Evolutionary conservation across 2,113 vertebrate genomes (phyloP).

Genomic region (Tapirus terrestris): DNA sequence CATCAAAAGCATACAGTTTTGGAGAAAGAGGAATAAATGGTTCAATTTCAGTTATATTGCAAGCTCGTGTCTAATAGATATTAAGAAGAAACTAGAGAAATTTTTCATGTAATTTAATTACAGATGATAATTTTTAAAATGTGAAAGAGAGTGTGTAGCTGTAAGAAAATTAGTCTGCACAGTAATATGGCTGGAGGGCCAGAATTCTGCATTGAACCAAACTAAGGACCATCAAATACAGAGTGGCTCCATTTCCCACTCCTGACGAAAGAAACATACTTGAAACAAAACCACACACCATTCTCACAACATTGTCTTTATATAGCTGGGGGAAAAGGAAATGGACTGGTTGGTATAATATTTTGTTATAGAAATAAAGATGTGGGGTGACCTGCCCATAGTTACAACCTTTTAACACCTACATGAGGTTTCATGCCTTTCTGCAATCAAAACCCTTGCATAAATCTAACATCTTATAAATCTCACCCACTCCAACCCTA

Average conservation of each 20-base stretch:
- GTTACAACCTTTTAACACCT: background rate
- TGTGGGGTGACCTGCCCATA: background rate
- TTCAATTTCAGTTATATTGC: background rate
- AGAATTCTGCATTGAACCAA: background rate
- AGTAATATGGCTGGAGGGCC: background rate
- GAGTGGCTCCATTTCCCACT: background rate
- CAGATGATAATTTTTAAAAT: background rate
- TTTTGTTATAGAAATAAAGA: constrained; percentile 32
- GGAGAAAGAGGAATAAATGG: background rate
- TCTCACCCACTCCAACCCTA: background rate
- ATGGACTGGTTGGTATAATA: background rate
- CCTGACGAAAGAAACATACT: background rate
- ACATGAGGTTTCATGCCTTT: background rate
- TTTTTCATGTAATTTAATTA: background rate
- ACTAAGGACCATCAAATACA: background rate
- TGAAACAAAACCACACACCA: background rate
- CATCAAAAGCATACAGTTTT: background rate
- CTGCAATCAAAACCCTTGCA: background rate
- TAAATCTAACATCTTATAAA: background rate
- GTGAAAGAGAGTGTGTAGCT: background rate
- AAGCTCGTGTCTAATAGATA: background rate
- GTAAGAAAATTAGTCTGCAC: background rate
- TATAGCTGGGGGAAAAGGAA: background rate
- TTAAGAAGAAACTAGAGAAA: background rate
- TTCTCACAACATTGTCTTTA: background rate